Evolutionary conservation across 1,140 invertebrate species (phyloP).

Genomic region (Amyelois transitella): DNA sequence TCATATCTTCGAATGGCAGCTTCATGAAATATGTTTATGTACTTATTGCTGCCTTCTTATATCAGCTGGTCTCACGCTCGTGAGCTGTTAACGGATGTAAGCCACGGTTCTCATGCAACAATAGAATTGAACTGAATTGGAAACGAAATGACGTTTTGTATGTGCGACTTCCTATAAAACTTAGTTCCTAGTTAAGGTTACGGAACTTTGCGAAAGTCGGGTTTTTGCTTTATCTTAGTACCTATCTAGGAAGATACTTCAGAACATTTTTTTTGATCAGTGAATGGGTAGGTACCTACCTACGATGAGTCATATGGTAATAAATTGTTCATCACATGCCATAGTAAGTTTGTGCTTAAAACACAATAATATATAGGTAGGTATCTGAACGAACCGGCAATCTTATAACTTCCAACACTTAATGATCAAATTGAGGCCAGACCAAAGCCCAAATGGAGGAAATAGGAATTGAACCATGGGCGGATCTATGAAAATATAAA

Average conservation of each 20-base stretch:
- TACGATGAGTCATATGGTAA: not conserved
- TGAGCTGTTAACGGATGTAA: constrained; percentile 11
- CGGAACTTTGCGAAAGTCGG: not conserved
- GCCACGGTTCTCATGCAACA: constrained; percentile 2
- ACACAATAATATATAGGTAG: too few relatives aligned
- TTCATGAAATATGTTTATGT: constrained; percentile 22
- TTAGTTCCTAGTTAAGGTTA: too few relatives aligned
- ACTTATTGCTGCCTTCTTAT: constrained; percentile 9
- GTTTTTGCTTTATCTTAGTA: not conserved
- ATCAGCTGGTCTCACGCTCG: constrained; percentile 38
- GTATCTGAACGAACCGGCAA: too few relatives aligned
- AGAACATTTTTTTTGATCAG: not conserved
- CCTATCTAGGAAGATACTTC: not conserved
- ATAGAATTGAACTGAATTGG: not conserved
- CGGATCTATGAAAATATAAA: too few relatives aligned
- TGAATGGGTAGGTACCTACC: not conserved
- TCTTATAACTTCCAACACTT: too few relatives aligned
- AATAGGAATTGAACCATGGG: too few relatives aligned
- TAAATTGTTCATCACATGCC: too few relatives aligned
- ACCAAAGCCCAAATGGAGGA: too few relatives aligned
- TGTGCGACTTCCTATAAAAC: not conserved
- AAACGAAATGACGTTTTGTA: not conserved
- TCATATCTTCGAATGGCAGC: not conserved
- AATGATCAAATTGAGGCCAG: too few relatives aligned
- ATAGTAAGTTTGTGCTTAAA: too few relatives aligned